Evolutionary conservation across 2,113 vertebrate species (phyloP), one percentile per base, ranked within the genome.

Genomic region (Ophthalmolycus amberensis): DNA sequence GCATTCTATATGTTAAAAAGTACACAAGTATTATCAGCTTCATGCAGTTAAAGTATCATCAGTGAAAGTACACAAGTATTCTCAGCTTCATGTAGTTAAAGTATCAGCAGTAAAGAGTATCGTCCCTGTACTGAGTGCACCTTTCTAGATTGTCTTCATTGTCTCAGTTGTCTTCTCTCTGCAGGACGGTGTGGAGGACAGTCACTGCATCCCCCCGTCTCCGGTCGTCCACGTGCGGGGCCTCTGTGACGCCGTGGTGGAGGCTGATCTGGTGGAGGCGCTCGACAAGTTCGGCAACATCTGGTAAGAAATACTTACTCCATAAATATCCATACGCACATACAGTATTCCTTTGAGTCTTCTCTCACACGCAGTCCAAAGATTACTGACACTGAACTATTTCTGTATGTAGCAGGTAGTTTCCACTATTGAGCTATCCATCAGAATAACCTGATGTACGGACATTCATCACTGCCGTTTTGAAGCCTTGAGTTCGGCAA

Each of bases 261-360:
- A 98, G 90, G 97, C 97, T 2, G 97, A 98, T 75, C 95, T 98
- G 16, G 97, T 98, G 92, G 97, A 98, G 84, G 96, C 96, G 5
- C 95, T 98, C 34, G 95, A 97, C 71, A 96, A 96, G 84, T 98
- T 98, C 89, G 97, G 97, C 80, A 97, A 95, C 69, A 97, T 98
- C 93, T 97, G 97, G 97, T 98, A 95, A 83, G 14, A 10, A 44
- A 44, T 6, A 32, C 56, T 15, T 10, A 4, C 15, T 9, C 0
- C 4, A 7, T 2, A 7, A 9, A 18, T 5, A 22, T 34, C 32
- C 4, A 18, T 62, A 16, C 22, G 9, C 20, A 16, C 7, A 1
- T 14, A 34, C 32, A 34, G 32, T 34, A 2, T 20, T 32, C 40
- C 18, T 62, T 32, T 22, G 20, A 14, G 5, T 34, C 34, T 34